Conservation (phyloP, 2,888 invertebrate genomes). For the Morpho deidamia region DNA sequence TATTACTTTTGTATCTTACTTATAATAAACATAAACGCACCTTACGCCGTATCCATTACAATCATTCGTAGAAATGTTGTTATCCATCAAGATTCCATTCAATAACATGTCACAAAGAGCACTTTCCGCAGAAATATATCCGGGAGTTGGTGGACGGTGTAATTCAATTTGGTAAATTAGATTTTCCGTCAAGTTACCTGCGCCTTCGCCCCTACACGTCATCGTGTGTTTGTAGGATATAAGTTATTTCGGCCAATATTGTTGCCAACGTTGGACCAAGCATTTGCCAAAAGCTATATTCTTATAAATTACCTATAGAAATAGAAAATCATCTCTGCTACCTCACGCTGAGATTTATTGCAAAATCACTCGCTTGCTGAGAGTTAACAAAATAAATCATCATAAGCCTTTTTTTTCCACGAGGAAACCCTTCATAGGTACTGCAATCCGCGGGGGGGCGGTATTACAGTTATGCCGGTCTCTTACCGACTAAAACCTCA, state of each 20-base stretch:
- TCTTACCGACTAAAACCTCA: too few species aligned
- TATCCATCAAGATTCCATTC: constrained; percentile 33
- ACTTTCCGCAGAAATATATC: constrained; percentile 42
- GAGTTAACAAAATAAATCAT: too few species aligned
- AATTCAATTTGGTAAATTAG: constrained; percentile 75
- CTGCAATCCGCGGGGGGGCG: too few species aligned
- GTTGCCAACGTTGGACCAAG: constrained; percentile 27
- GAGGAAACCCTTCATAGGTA: too few species aligned
- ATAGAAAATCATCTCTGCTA: too few species aligned
- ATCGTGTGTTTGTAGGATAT: constrained; percentile 35
- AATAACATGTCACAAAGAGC: constrained; percentile 38
- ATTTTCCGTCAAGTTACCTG: constrained; percentile 73
- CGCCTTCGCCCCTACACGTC: constrained; percentile 48
- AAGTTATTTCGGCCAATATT: constrained; percentile 37
- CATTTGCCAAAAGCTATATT: background rate
- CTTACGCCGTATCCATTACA: constrained; percentile 16
- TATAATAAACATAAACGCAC: too few species aligned
- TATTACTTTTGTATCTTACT: too few species aligned
- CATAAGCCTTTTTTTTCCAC: too few species aligned
- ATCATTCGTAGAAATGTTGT: constrained; percentile 18
- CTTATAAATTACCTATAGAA: too few species aligned
- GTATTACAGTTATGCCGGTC: too few species aligned
- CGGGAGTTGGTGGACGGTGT: constrained; percentile 56
- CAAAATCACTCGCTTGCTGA: too few species aligned
- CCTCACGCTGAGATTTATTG: too few species aligned